These are phyloP conservation scores for Dendronephthya gigantea DNA, from an alignment of 64 coral and sea anemone genomes.

Conservation along the genomic window DNA sequence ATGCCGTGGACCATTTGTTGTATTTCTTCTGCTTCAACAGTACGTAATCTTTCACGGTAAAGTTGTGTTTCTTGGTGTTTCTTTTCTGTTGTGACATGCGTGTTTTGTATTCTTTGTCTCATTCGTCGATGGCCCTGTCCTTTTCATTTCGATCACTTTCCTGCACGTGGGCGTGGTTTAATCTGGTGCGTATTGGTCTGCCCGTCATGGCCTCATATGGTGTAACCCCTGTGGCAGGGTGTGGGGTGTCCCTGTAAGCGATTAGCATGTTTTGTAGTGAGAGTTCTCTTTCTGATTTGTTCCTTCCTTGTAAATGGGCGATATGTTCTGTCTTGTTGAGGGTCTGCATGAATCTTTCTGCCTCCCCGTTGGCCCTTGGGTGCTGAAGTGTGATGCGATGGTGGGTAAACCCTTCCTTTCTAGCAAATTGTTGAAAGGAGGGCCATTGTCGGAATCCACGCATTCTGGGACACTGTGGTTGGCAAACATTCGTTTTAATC, in stretches of 20 bases:
- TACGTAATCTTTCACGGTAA: slow-evolving; percentile 41
- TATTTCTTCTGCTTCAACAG: slow-evolving; percentile 30
- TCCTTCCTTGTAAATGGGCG: too few species aligned
- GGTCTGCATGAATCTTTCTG: slow-evolving; percentile 26
- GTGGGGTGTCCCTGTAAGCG: too few species aligned
- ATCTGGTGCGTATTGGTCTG: slow-evolving; percentile 21
- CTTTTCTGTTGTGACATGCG: slow-evolving; percentile 20
- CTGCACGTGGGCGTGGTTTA: background rate
- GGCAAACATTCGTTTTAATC: background rate
- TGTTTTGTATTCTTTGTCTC: slow-evolving; percentile 33
- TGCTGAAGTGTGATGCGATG: background rate
- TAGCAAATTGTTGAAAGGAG: slow-evolving; percentile 22
- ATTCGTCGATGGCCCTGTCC: slow-evolving; percentile 22
- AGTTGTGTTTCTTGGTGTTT: slow-evolving; percentile 28
- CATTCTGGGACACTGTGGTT: too few species aligned
- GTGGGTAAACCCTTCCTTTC: slow-evolving; percentile 19
- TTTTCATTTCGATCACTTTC: background rate
- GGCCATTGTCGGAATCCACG: background rate
- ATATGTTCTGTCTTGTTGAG: too few species aligned
- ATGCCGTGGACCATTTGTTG: slow-evolving; percentile 50
- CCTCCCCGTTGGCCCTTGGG: slow-evolving; percentile 25
- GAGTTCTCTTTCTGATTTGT: too few species aligned
- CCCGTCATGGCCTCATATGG: slow-evolving; percentile 33
- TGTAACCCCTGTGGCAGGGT: slow-evolving; percentile 24
- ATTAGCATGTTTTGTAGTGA: too few species aligned